These are phyloP conservation scores for Gallirallus australis DNA, from an alignment of 2,797 vertebrate species.

Conservation along the genomic window DNA sequence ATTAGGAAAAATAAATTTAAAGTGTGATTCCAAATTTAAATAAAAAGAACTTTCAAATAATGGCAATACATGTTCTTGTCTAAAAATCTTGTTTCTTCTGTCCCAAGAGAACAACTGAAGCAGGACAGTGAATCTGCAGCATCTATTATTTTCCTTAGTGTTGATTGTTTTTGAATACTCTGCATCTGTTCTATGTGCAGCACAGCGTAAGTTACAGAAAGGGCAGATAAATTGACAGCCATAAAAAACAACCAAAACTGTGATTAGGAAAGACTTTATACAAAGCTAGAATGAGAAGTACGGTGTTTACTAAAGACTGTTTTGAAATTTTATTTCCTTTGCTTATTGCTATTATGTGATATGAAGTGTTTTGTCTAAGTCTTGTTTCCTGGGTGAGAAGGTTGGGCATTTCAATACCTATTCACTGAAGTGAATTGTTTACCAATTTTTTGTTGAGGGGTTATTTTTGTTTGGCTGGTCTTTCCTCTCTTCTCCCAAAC, in stretches of 20 bases:
- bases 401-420: background rate
- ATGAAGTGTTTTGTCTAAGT: background rate
- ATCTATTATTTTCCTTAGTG: background rate
- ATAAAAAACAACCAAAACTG: background rate
- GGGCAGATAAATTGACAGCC: background rate
- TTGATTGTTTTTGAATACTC: background rate
- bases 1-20: background rate
- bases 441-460: background rate
- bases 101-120: background rate
- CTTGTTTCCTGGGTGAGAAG: background rate
- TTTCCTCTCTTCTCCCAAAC: background rate
- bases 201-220: background rate
- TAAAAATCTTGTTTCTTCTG: background rate
- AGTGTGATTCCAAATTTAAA: background rate
- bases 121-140: background rate
- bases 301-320: background rate
- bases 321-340: background rate
- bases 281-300: background rate
- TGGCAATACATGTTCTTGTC: background rate
- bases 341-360: background rate
- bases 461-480: background rate
- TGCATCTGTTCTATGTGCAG: background rate
- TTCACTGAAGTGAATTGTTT: background rate
- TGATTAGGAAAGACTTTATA: background rate
- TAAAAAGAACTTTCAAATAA: background rate